Percentiles rank a stretch among this genome's conserved stretches.
Evolutionary conservation across 2,888 invertebrate genomes (phyloP).

Genomic region (Perdita meconis): DNA sequence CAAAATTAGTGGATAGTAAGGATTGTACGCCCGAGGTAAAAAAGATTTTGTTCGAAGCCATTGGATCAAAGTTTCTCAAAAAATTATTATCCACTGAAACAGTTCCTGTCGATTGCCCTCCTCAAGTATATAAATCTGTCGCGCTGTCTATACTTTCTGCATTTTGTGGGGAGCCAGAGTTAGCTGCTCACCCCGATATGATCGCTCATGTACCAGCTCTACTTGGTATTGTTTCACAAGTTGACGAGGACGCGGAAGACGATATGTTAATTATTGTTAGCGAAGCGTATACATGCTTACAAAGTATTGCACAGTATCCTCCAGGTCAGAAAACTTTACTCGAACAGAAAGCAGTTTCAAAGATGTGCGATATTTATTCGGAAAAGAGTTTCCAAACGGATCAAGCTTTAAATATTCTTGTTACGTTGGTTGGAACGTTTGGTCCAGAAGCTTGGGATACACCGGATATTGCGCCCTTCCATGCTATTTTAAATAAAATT

Average conservation of each 20-base stretch:
- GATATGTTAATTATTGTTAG: slow-evolving; percentile 94
- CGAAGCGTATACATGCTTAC: slow-evolving; percentile 93
- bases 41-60: slow-evolving; percentile 93
- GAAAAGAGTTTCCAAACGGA: slow-evolving; percentile 96
- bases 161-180: slow-evolving; percentile 92
- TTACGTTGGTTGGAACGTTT: slow-evolving; percentile 89
- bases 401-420: slow-evolving; percentile 93
- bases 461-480: slow-evolving; percentile 91
- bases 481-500: slow-evolving; percentile 92
- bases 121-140: slow-evolving; percentile 95
- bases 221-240: slow-evolving; percentile 92
- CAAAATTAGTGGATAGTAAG: slow-evolving; percentile 93
- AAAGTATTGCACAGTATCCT: slow-evolving; percentile 91
- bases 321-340: slow-evolving; percentile 92
- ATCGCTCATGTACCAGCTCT: slow-evolving; percentile 93
- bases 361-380: slow-evolving; percentile 94
- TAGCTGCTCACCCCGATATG: slow-evolving; percentile 93
- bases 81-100: slow-evolving; percentile 91
- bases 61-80: slow-evolving; percentile 94
- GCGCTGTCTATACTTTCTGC: slow-evolving; percentile 94
- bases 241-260: slow-evolving; percentile 93
- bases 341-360: slow-evolving; percentile 91
- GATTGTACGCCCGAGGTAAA: slow-evolving; percentile 91
- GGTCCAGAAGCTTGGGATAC: slow-evolving; percentile 91
- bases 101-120: slow-evolving; percentile 94